Evolutionary conservation across 2,888 invertebrate genomes (phyloP).

Genomic region (Atherix ibis): DNA sequence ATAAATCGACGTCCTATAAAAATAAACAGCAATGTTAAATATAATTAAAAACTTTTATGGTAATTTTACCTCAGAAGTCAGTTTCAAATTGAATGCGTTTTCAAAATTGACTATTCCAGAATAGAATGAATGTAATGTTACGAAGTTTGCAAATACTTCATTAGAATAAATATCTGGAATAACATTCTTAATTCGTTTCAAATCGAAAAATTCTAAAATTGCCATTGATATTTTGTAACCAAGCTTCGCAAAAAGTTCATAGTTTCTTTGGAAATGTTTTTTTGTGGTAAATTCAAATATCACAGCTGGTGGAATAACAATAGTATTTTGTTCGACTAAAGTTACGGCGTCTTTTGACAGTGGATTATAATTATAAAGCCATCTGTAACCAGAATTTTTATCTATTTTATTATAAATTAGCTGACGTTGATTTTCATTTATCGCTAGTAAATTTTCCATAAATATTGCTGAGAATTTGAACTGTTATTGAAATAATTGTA

Average conservation of each 20-base stretch:
- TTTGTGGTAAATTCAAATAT: constrained; percentile 7
- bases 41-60: too few species aligned
- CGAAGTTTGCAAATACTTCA: too few species aligned
- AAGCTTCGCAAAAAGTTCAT: constrained; percentile 6
- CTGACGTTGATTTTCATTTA: constrained; percentile 6
- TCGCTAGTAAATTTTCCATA: constrained; percentile 5
- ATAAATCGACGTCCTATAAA: too few species aligned
- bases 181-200: constrained; percentile 1
- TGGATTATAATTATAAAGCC: constrained; percentile 8
- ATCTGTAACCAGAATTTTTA: constrained; percentile 5
- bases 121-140: too few species aligned
- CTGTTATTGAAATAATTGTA: too few species aligned
- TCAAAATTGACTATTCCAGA: too few species aligned
- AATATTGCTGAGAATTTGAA: constrained; percentile 4
- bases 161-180: too few species aligned
- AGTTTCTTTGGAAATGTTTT: constrained; percentile 2
- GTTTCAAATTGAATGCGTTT: too few species aligned
- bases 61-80: too few species aligned
- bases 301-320: constrained; percentile 6
- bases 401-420: constrained; percentile 8
- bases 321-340: constrained; percentile 1
- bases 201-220: constrained; percentile 7
- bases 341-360: constrained; percentile 4
- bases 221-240: constrained; percentile 8
- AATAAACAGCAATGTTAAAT: too few species aligned